Evolutionary conservation across 2,888 invertebrate genomes (phyloP).

Genomic region (Teleogryllus oceanicus): DNA sequence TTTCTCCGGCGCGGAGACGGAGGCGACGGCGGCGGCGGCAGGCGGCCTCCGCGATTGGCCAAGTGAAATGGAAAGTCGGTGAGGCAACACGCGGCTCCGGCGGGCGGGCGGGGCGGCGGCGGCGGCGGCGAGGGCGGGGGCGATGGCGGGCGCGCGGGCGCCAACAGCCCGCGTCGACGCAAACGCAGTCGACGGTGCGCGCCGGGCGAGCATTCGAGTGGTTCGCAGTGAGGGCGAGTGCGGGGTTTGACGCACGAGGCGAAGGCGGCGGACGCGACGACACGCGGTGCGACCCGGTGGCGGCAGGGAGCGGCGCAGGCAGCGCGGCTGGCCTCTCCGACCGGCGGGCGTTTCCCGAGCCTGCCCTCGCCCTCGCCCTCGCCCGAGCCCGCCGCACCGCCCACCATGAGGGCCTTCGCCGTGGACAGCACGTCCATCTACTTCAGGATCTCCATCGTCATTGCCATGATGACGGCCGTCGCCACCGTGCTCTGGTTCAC

Average conservation of each 20-base stretch:
- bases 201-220: not conserved
- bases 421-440: not conserved
- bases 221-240: no score
- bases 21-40: not conserved
- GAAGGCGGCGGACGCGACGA: no score
- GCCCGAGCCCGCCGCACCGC: not conserved
- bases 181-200: not conserved
- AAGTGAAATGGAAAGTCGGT: conserved; percentile 18
- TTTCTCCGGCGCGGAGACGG: not conserved
- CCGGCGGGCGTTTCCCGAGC: no score
- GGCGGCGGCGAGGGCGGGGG: no score
- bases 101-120: not conserved
- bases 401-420: conserved; percentile 23
- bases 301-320: no score
- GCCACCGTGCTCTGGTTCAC: conserved; percentile 35
- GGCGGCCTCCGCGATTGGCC: not conserved
- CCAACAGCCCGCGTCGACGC: not conserved
- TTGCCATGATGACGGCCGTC: conserved; percentile 31
- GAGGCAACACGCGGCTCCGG: not conserved
- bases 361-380: not conserved
- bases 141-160: not conserved
- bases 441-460: conserved; percentile 28
- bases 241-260: no score
- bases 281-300: no score
- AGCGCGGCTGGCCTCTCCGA: not conserved